Base-by-base conservation (phyloP, 2,888 invertebrate species). In the Autographa gamma region DNA sequence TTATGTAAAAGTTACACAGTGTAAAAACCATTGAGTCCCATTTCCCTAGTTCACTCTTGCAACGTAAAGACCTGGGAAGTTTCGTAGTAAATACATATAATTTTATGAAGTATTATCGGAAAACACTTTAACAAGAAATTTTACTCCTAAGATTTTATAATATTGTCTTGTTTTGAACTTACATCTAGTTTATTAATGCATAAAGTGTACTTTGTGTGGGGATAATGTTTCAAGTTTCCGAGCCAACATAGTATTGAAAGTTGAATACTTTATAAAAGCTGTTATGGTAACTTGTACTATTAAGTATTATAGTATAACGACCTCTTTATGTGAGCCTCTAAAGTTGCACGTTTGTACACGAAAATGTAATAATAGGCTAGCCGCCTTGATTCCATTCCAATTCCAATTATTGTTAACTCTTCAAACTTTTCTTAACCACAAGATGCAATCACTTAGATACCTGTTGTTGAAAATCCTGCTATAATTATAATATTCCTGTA, bases 291-390 rank as follows among this genome's bases (percentile, higher is more conserved):
- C 6, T 13, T 18, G 56, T 0, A 41, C 52, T 31, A 18, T n/a
- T 73, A 60, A 60, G 54, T 70, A 56, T 48, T 11, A 19, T 19
- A 61, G 43, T 48, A 61, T 43, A 19, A 60, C 41, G 19, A 48
- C 13, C 7, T 31, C 41, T 66, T 66, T 60, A 73, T 64, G 56
- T n/a, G 56, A 34, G 67, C 43, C 34, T 52, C 52, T 63, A 65
- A 66, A 63, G 13, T 2, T 16, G 34, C 41, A 34, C 56, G 34
- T 54, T n/a, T 38, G 16, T 65, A 38, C 52, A 19, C 38, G 41
- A n/a, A 64, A 76, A 56, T 56, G 54, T 56, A 56, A 25, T 56
- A 64, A 48, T n/a, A 48, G 48, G 5, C 48, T 0, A 11, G 7
- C 7, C 5, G 16, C n/a, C 19, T 18, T 19, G 19, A 18, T 7